Percentiles rank a stretch among this genome's conserved stretches.
Evolutionary conservation across 2,888 invertebrate species (phyloP).

Genomic region (Pristionchus maxplancki): DNA sequence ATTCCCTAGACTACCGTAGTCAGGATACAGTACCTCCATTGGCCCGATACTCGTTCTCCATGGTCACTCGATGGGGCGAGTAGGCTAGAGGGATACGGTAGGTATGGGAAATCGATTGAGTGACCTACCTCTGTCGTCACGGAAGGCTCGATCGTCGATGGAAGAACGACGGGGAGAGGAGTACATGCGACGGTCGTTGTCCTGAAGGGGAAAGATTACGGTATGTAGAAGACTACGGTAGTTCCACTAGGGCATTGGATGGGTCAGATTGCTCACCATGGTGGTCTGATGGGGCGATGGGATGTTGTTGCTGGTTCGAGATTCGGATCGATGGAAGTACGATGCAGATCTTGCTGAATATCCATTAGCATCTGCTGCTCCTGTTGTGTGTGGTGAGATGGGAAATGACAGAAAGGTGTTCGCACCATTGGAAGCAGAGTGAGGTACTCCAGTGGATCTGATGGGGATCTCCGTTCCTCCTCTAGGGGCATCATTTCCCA

Average conservation of each 20-base stretch:
- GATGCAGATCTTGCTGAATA: not conserved
- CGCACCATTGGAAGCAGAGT: conserved; percentile 4
- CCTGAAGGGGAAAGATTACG: conserved; percentile 38
- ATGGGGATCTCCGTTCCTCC: conserved; percentile 37
- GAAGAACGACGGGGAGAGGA: conserved; percentile 38
- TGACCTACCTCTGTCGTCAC: conserved; percentile 48
- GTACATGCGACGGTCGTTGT: conserved; percentile 49
- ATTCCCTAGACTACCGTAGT: conserved; percentile 27
- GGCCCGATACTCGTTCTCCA: conserved; percentile 59
- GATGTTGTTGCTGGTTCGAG: conserved; percentile 57
- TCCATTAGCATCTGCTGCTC: not conserved
- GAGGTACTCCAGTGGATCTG: not conserved
- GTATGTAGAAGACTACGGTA: not conserved
- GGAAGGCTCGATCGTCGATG: conserved; percentile 43
- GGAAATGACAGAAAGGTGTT: not conserved
- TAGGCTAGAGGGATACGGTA: conserved; percentile 44
- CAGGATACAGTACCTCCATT: conserved; percentile 36
- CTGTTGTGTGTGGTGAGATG: not conserved
- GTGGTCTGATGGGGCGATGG: conserved; percentile 61
- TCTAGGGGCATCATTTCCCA: not conserved
- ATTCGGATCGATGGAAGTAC: conserved; percentile 63
- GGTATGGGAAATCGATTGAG: not conserved
- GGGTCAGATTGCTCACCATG: not conserved
- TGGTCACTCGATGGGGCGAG: conserved; percentile 55
- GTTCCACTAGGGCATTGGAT: too few relatives aligned